Percentiles rank a stretch among this genome's conserved stretches.
Evolutionary conservation across 2,113 vertebrate genomes (phyloP).

Genomic region (Manacus vitellinus): DNA sequence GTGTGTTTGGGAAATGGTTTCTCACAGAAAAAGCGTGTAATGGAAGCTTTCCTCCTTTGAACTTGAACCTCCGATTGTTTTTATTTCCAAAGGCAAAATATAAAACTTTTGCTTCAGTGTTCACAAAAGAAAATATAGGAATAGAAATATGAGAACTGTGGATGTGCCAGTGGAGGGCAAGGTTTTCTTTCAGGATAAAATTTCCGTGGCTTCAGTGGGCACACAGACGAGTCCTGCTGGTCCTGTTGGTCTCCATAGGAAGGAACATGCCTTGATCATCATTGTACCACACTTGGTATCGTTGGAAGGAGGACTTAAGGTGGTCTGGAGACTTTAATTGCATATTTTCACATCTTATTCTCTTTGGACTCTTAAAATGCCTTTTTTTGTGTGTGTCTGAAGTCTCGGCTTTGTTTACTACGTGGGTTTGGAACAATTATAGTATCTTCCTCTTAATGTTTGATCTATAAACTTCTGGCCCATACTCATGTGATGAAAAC

Average conservation of each 20-base stretch:
- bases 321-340: neutral
- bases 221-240: neutral
- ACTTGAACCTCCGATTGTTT: neutral
- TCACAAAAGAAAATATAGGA: neutral
- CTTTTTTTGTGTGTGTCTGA: neutral
- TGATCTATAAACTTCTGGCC: neutral
- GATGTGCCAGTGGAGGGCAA: neutral
- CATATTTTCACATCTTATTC: neutral
- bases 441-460: neutral
- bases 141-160: neutral
- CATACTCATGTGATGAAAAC: neutral
- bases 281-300: accelerated
- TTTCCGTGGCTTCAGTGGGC: neutral
- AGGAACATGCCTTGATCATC: neutral
- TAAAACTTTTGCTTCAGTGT: neutral
- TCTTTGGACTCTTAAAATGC: neutral
- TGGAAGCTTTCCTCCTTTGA: neutral
- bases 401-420: neutral
- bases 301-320: neutral
- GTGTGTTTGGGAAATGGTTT: neutral
- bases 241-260: neutral
- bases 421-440: neutral
- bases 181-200: neutral
- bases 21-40: neutral
- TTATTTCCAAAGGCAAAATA: neutral